phyloP scores from a whole-genome alignment of 2,888 invertebrate genomes.

The Dynastes grantii region DNA sequence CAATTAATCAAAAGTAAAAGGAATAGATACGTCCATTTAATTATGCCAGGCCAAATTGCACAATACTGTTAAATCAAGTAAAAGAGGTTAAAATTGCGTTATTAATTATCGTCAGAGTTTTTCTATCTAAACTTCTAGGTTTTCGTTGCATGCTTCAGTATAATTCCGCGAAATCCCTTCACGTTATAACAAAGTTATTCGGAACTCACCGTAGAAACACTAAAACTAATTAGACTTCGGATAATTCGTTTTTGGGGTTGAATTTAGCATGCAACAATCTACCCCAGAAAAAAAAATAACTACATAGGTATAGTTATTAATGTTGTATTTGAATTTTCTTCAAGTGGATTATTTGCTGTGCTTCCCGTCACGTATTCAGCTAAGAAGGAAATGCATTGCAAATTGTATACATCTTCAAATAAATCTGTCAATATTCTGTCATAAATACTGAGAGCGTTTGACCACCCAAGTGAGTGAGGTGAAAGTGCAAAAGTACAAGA shows the following conservation, averaged over 20 bases:
- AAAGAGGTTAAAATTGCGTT: too few species aligned
- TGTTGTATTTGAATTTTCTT: too few species aligned
- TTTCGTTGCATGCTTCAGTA: constrained; percentile 13
- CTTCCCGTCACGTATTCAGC: too few species aligned
- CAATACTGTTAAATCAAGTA: neutral
- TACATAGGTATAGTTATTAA: too few species aligned
- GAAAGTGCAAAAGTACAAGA: constrained; percentile 24
- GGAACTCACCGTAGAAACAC: neutral
- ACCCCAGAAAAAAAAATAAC: too few species aligned
- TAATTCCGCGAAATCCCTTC: neutral
- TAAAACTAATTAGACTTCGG: constrained; percentile 18
- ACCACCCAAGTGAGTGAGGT: constrained; percentile 27
- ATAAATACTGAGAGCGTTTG: constrained; percentile 22
- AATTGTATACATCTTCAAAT: neutral
- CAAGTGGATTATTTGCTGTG: too few species aligned
- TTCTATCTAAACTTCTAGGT: neutral
- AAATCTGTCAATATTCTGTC: constrained; percentile 41
- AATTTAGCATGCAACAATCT: neutral
- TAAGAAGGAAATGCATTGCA: too few species aligned
- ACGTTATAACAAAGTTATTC: constrained; percentile 5
- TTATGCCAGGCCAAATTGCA: neutral
- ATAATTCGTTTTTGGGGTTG: neutral
- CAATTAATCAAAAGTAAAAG: too few species aligned
- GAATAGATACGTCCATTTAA: neutral
- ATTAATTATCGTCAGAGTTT: neutral